A percentile compares a stretch with the other conserved stretches of the same genome.
These are phyloP conservation scores for Panurus biarmicus DNA, from an alignment of 2,113 vertebrate species.

Conservation along the genomic window DNA sequence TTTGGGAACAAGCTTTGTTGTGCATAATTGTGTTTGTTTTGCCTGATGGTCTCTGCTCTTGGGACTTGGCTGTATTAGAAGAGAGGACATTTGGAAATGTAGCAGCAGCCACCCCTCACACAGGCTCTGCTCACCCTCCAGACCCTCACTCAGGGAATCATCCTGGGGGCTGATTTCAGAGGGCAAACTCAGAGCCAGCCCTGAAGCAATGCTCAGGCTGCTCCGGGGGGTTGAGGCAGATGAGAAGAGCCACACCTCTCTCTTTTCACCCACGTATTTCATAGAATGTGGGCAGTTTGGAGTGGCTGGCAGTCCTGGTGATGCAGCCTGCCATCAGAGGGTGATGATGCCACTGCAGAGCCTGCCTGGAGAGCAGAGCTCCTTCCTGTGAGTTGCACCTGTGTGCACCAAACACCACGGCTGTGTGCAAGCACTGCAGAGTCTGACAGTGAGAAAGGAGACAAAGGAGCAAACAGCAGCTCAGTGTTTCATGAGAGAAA, in stretches of 20 bases:
- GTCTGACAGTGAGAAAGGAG: not conserved
- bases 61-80: not conserved
- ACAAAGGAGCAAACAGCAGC: not conserved
- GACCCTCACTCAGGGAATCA: not conserved
- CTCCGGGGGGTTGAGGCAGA: not conserved
- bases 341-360: not conserved
- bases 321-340: not conserved
- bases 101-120: not conserved
- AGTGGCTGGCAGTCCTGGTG: not conserved
- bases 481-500: not conserved
- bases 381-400: rapidly evolving
- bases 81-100: not conserved
- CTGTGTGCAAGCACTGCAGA: not conserved
- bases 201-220: not conserved
- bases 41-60: not conserved
- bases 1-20: slow-evolving; percentile 3
- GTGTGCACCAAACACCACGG: not conserved
- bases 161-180: not conserved
- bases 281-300: not conserved
- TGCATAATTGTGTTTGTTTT: not conserved
- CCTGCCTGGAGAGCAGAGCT: not conserved
- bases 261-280: not conserved
- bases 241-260: not conserved
- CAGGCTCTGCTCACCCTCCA: not conserved
- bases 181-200: not conserved